Conservation (phyloP, 2,113 vertebrate species). For the Hypomesus transpacificus region DNA sequence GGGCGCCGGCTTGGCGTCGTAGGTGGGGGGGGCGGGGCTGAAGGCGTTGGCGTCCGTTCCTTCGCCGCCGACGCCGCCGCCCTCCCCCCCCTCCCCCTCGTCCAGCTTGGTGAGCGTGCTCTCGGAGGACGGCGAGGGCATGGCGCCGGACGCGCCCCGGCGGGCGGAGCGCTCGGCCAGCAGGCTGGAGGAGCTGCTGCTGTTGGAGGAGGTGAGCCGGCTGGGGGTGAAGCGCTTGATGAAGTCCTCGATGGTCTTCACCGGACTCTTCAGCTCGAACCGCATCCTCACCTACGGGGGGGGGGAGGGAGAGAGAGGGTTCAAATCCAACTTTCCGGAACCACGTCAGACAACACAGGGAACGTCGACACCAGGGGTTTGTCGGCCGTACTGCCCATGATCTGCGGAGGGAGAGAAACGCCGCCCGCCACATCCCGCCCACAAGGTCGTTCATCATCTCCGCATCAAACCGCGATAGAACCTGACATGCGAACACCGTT, state of each 20-base stretch:
- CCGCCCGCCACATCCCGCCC: too few species aligned
- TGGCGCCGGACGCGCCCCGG: constrained; percentile 67
- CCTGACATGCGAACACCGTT: too few species aligned
- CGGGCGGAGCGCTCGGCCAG: constrained; percentile 74
- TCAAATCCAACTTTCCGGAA: too few species aligned
- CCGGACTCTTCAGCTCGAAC: constrained; percentile 89
- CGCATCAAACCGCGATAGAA: too few species aligned
- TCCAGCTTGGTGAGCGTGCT: constrained; percentile 79
- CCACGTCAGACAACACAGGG: too few species aligned
- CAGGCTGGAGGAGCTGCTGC: constrained; percentile 83
- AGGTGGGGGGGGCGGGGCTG: constrained; percentile 38
- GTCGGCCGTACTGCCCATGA: too few species aligned
- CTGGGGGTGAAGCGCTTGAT: constrained; percentile 92
- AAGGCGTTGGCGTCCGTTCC: constrained; percentile 45
- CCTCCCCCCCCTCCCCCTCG: constrained; percentile 66
- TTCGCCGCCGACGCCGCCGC: too few species aligned
- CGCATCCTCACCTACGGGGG: constrained; percentile 79
- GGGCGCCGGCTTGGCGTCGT: constrained; percentile 30
- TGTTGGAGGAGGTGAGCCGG: constrained; percentile 86
- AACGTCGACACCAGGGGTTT: too few species aligned
- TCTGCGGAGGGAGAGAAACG: too few species aligned
- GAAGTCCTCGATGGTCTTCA: constrained; percentile 96
- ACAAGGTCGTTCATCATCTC: too few species aligned
- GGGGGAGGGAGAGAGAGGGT: background rate
- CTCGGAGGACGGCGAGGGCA: constrained; percentile 77